Percentiles rank a stretch among this genome's conserved stretches.
phyloP scores from a whole-genome alignment of 2,888 invertebrate genomes.

The Metopia argyrocephala region DNA sequence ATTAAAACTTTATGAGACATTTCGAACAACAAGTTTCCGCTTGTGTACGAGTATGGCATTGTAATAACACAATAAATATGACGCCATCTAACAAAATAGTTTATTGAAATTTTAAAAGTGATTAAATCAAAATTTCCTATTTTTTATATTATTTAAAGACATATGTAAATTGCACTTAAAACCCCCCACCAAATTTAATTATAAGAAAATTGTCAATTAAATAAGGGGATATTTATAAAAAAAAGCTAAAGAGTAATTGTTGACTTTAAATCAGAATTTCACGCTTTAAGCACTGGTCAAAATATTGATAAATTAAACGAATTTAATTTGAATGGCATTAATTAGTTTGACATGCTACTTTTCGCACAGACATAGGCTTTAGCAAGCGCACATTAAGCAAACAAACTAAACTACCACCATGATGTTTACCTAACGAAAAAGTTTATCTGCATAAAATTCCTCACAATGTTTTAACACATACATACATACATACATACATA shows the following conservation, averaged over 20 bases:
- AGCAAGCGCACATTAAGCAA: not conserved
- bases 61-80: slow-evolving; percentile 52
- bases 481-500: too few species aligned
- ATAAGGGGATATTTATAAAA: slow-evolving; percentile 14
- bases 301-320: too few species aligned
- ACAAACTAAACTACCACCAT: not conserved
- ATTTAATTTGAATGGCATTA: slow-evolving; percentile 5
- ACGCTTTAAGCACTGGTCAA: not conserved
- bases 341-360: slow-evolving; percentile 27
- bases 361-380: too few species aligned
- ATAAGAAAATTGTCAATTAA: not conserved
- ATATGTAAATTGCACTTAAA: not conserved
- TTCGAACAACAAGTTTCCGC: not conserved
- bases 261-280: too few species aligned
- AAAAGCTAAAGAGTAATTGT: too few species aligned
- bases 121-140: slow-evolving; percentile 44
- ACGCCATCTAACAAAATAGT: slow-evolving; percentile 60
- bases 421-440: not conserved
- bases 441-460: not conserved
- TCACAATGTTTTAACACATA: not conserved
- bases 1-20: slow-evolving; percentile 27
- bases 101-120: slow-evolving; percentile 52
- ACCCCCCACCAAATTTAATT: not conserved
- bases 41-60: not conserved
- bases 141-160: slow-evolving; percentile 16